Evolutionary conservation across 2,113 vertebrate species (phyloP).

Genomic region (Eubucco bourcierii): DNA sequence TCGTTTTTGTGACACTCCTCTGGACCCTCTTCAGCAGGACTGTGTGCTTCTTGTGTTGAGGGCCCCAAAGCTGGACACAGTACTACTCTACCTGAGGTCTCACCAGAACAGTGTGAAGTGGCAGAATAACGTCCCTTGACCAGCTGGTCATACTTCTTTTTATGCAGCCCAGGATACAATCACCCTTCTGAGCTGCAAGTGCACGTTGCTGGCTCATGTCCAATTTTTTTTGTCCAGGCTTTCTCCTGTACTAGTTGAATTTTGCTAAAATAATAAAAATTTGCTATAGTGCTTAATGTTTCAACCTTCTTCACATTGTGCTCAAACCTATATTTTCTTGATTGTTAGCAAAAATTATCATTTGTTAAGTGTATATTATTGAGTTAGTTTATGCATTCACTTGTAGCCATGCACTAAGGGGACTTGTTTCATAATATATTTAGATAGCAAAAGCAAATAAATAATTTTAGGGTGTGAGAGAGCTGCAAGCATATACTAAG

Average conservation of each 20-base stretch:
- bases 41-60: no score
- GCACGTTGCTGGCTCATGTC: no score
- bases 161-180: no score
- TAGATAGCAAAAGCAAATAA: constrained; percentile 31
- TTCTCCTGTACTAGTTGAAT: neutral
- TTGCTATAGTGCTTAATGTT: neutral
- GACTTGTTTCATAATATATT: neutral
- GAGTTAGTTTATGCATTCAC: neutral
- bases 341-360: neutral
- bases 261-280: neutral
- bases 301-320: neutral
- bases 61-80: no score
- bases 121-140: no score
- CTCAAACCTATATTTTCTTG: neutral
- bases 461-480: constrained; percentile 17
- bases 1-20: no score
- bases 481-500: neutral
- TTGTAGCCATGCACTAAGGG: neutral
- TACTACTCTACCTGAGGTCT: no score
- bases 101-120: no score
- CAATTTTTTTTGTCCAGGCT: neutral
- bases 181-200: no score
- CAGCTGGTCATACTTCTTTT: no score
- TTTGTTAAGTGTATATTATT: neutral
- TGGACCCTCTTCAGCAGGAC: no score